phyloP scores from a whole-genome alignment of 2,888 invertebrate species.

The Piscicola geometra region DNA sequence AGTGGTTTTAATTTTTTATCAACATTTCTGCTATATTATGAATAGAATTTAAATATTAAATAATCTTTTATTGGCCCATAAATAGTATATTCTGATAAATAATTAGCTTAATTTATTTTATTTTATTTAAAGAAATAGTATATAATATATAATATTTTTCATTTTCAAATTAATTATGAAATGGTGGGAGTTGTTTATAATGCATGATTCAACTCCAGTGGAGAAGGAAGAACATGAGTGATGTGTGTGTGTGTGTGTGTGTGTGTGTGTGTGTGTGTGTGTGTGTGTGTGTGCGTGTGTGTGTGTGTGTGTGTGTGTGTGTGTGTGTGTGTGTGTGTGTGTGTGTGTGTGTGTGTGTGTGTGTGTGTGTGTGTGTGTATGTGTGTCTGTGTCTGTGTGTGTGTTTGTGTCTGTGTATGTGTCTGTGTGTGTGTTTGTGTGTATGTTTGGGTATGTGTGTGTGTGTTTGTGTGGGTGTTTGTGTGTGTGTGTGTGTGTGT shows the following conservation, averaged over 20 bases:
- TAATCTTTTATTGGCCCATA: too few species aligned
- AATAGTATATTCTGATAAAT: too few species aligned
- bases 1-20: too few species aligned
- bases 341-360: constrained; percentile 6
- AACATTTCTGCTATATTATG: too few species aligned
- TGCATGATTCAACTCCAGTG: too few species aligned
- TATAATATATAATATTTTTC: too few species aligned
- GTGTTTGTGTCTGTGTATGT: constrained; percentile 8
- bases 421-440: constrained; percentile 18
- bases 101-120: too few species aligned
- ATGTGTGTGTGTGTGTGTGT: constrained; percentile 16
- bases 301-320: constrained; percentile 15
- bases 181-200: too few species aligned
- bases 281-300: constrained; percentile 13
- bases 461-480: background rate
- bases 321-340: constrained; percentile 15
- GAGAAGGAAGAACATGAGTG: too few species aligned
- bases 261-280: constrained; percentile 10
- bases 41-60: too few species aligned
- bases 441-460: constrained; percentile 15
- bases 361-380: constrained; percentile 13
- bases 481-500: background rate
- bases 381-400: constrained; percentile 15
- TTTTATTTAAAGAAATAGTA: too few species aligned
- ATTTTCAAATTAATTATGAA: too few species aligned